A percentile compares a stretch with the other conserved stretches of the same genome.
phyloP scores from a whole-genome alignment of 37 sponge, comb jelly and placozoan genomes.

The Cliona cf. orientalis region DNA sequence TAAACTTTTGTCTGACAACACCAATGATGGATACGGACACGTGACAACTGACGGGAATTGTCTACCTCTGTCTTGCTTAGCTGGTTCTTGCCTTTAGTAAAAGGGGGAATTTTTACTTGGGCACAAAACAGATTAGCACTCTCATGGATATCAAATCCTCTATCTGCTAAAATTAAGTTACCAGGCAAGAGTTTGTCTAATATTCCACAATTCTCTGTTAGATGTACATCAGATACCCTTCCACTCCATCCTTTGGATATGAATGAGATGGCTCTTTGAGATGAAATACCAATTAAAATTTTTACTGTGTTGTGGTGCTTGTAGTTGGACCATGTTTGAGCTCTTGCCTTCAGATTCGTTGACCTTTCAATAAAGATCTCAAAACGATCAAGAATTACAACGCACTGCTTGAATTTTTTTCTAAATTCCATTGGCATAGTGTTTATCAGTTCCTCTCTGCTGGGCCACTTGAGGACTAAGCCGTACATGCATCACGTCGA shows the following conservation, averaged over 20 bases:
- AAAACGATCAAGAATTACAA: slow-evolving; percentile 59
- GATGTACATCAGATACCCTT: slow-evolving; percentile 53
- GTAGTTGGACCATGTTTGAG: slow-evolving; percentile 47
- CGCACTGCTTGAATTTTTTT: slow-evolving; percentile 37
- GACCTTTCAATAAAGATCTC: slow-evolving; percentile 59
- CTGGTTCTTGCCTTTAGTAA: slow-evolving; percentile 70
- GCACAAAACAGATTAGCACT: slow-evolving; percentile 48
- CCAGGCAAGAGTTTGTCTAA: slow-evolving; percentile 32
- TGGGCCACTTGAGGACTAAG: slow-evolving; percentile 56
- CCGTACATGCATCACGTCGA: slow-evolving; percentile 25
- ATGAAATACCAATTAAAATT: slow-evolving; percentile 47
- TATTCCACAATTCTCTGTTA: slow-evolving; percentile 71
- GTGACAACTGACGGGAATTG: slow-evolving; percentile 28
- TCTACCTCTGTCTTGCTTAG: slow-evolving; percentile 58
- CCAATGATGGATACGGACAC: slow-evolving; percentile 76
- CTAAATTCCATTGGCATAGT: slow-evolving; percentile 72
- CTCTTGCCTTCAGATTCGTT: slow-evolving; percentile 38
- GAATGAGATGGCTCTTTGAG: slow-evolving; percentile 39
- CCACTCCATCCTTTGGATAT: slow-evolving; percentile 76
- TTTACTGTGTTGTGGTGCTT: slow-evolving; percentile 56
- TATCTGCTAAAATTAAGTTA: slow-evolving; percentile 53
- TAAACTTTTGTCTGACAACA: slow-evolving; percentile 56
- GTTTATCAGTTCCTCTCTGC: slow-evolving; percentile 28
- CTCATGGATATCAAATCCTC: slow-evolving; percentile 59
- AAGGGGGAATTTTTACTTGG: slow-evolving; percentile 55